Conservation (phyloP, 2,888 invertebrate genomes). For the Hesperia comma region DNA sequence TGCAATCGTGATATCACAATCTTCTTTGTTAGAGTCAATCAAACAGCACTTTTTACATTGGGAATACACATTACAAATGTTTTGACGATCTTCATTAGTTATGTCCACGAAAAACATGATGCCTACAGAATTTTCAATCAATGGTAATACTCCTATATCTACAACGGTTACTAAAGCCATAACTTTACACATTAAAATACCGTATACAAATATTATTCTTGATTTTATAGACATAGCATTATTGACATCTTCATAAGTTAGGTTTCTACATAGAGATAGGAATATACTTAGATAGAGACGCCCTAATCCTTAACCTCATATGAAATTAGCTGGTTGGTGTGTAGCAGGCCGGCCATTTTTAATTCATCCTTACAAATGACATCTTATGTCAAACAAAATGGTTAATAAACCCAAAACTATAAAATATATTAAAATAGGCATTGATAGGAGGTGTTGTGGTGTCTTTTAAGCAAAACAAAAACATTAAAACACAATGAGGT, state of each 20-base stretch:
- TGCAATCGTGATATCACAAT: slow-evolving; percentile 54
- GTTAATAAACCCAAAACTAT: no score
- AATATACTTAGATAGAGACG: no score
- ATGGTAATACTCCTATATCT: slow-evolving; percentile 64
- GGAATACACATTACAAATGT: slow-evolving; percentile 52
- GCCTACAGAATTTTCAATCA: slow-evolving; percentile 60
- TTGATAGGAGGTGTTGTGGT: no score
- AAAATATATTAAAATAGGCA: no score
- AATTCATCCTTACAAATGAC: no score
- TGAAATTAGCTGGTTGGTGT: no score
- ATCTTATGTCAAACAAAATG: no score
- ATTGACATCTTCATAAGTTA: not conserved
- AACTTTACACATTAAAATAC: slow-evolving; percentile 45
- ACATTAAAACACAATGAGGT: no score
- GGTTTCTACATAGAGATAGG: no score
- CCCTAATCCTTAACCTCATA: no score
- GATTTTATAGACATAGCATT: slow-evolving; percentile 44
- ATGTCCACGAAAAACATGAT: slow-evolving; percentile 66
- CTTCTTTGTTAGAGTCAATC: slow-evolving; percentile 49
- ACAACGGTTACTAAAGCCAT: slow-evolving; percentile 53
- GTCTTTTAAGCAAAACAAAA: no score
- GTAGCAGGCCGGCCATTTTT: no score
- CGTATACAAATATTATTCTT: slow-evolving; percentile 45
- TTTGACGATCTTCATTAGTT: slow-evolving; percentile 55
- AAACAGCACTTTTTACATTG: slow-evolving; percentile 60